Conservation (phyloP, 2,888 invertebrate species). For the Camptogramma bilineatum region DNA sequence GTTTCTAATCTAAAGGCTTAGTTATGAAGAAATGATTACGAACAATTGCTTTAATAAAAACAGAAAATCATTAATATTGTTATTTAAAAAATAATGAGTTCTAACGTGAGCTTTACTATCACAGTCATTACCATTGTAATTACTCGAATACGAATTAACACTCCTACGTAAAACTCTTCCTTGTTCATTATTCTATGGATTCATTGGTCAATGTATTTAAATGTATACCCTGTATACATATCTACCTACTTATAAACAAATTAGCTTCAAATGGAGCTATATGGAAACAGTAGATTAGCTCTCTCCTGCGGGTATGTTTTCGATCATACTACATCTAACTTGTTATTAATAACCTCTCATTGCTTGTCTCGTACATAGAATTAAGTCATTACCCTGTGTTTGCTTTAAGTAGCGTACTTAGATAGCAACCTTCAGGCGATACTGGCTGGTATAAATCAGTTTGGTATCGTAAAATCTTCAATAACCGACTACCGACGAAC, state of each 20-base stretch:
- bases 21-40: background rate
- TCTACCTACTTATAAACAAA: too few relatives aligned
- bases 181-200: too few relatives aligned
- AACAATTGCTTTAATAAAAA: background rate
- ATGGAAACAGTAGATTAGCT: conserved; percentile 6
- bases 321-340: conserved; percentile 16
- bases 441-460: conserved; percentile 56
- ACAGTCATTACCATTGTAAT: too few relatives aligned
- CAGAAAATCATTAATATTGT: background rate
- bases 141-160: too few relatives aligned
- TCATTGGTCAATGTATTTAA: too few relatives aligned
- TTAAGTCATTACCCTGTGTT: conserved; percentile 60
- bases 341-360: conserved; percentile 30
- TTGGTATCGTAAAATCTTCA: conserved; percentile 60
- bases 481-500: conserved; percentile 54
- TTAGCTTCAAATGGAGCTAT: background rate
- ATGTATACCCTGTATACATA: too few relatives aligned
- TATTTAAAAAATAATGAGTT: too few relatives aligned
- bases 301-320: conserved; percentile 2
- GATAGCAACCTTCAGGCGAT: conserved; percentile 48
- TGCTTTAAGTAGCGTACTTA: conserved; percentile 56
- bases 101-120: background rate
- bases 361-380: conserved; percentile 36
- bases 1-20: conserved; percentile 4
- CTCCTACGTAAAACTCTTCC: too few relatives aligned